These are phyloP conservation scores for Miichthys miiuy DNA, from an alignment of 2,797 vertebrate genomes.

Conservation along the genomic window DNA sequence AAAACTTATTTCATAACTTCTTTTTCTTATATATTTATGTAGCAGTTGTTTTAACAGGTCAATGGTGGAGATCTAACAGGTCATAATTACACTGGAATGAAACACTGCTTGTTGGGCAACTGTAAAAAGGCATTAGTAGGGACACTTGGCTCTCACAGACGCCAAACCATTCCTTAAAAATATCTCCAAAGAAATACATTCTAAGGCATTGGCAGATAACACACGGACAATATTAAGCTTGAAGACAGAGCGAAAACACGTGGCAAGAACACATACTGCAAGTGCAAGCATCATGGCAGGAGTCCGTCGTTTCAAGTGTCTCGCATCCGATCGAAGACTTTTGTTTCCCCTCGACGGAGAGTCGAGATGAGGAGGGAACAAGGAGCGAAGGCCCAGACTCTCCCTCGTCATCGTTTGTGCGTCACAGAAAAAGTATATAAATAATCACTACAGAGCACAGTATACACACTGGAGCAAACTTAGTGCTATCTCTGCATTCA, in stretches of 20 bases:
- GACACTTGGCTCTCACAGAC: slow-evolving; percentile 57
- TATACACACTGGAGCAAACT: slow-evolving; percentile 48
- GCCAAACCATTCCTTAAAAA: slow-evolving; percentile 65
- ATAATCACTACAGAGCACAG: slow-evolving; percentile 63
- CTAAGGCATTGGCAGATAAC: slow-evolving; percentile 75
- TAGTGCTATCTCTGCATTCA: slow-evolving; percentile 44
- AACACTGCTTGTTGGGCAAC: slow-evolving; percentile 58
- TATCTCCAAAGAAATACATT: slow-evolving; percentile 65
- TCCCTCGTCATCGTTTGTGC: slow-evolving; percentile 65
- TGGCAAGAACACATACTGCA: slow-evolving; percentile 59
- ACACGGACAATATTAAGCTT: slow-evolving; percentile 72
- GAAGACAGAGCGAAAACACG: slow-evolving; percentile 56
- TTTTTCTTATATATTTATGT: slow-evolving; percentile 73
- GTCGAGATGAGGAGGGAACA: background rate
- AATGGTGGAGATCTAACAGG: slow-evolving; percentile 65
- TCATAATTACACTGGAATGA: slow-evolving; percentile 72
- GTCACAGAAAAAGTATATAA: slow-evolving; percentile 72
- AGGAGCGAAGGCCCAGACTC: background rate
- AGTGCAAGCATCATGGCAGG: slow-evolving; percentile 66
- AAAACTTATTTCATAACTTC: slow-evolving; percentile 53
- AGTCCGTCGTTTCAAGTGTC: slow-evolving; percentile 30
- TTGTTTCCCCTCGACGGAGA: background rate
- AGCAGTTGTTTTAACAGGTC: slow-evolving; percentile 67
- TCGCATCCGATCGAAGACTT: slow-evolving; percentile 3
- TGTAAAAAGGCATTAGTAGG: slow-evolving; percentile 72